Evolutionary conservation across 2,888 invertebrate species (phyloP), one percentile per base, ranked within the genome.

Genomic region (Junonia oenone): DNA sequence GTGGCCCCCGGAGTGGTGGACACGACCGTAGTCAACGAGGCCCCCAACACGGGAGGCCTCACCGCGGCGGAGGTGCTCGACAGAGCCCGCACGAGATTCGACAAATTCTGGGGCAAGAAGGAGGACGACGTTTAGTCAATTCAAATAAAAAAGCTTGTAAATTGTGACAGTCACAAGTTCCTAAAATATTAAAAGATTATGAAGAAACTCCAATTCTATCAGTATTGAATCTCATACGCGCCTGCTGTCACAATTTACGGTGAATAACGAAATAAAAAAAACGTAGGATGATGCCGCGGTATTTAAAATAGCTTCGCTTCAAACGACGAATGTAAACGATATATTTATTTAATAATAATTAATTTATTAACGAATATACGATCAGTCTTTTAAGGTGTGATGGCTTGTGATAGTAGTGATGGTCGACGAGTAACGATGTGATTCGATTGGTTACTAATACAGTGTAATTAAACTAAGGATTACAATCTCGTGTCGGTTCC

Each of bases 81-180:
- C 76, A 93, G 94, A 78, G 96, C 96, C 68, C 93, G 95, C 68
- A 94, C 94, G 79, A 93, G 95, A 68, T 96, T 96, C 76, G 96
- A 96, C 82, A 94, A 95, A 73, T 96, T 96, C 82, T 96, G 96
- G 96, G 94, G 95, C 64, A 94, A 94, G 71, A 92, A 90, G 68
- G 93, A 92, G 69, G 92, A 92, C 67, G 92, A 92, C 71, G 92
- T 90, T 67, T 90, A 89, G 72, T 73, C 62, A 60, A 45, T 63
- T 65, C 69, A 55, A 53, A 46, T 54, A 59, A 52, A 35, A 58
- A 64, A 65, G 65, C 66, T 68, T 68, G 69, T 68, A 68, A 73
- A 72, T 75, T 78, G 77, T 76, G 75, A 64, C 63, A 60, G 56
- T 57, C 37, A 45, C 38, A 33, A 35, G 43, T 52, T 48, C 48